A percentile compares a stretch with the other conserved stretches of the same genome.
These are phyloP conservation scores for Hippopotamyrus pictus DNA, from an alignment of 2,797 vertebrate genomes.

Conservation along the genomic window DNA sequence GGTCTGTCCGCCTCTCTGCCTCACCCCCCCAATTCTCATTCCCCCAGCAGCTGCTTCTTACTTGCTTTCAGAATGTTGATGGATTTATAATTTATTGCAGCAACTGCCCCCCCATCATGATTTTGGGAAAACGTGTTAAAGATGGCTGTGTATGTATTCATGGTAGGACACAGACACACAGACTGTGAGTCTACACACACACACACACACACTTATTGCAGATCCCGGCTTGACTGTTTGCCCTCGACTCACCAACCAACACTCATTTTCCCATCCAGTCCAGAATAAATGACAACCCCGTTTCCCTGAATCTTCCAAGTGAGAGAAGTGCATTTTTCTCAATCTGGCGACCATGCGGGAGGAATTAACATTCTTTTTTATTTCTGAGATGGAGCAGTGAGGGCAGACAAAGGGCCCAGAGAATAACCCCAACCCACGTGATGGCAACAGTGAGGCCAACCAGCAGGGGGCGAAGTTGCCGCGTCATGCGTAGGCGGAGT, in stretches of 20 bases:
- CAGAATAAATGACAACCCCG: not conserved
- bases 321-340: conserved; percentile 57
- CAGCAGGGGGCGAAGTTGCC: conserved; percentile 95
- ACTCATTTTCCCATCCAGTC: conserved; percentile 17
- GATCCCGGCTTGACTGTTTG: conserved; percentile 33
- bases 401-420: conserved; percentile 50
- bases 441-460: conserved; percentile 89
- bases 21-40: conserved; percentile 18
- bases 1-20: conserved; percentile 5
- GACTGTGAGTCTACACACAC: conserved; percentile 24
- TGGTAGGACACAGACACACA: conserved; percentile 55
- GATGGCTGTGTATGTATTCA: conserved; percentile 70
- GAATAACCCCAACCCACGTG: conserved; percentile 78
- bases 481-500: conserved; percentile 97
- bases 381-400: conserved; percentile 56
- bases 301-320: conserved; percentile 50
- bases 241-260: not conserved
- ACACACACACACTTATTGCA: conserved; percentile 28
- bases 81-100: conserved; percentile 53
- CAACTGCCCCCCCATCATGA: conserved; percentile 52
- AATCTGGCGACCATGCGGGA: conserved; percentile 94
- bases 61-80: conserved; percentile 39
- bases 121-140: conserved; percentile 72
- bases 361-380: conserved; percentile 60
- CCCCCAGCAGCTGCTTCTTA: not conserved